These are phyloP conservation scores for Dinoponera quadriceps DNA, from an alignment of 1,140 invertebrate species.

Conservation along the genomic window DNA sequence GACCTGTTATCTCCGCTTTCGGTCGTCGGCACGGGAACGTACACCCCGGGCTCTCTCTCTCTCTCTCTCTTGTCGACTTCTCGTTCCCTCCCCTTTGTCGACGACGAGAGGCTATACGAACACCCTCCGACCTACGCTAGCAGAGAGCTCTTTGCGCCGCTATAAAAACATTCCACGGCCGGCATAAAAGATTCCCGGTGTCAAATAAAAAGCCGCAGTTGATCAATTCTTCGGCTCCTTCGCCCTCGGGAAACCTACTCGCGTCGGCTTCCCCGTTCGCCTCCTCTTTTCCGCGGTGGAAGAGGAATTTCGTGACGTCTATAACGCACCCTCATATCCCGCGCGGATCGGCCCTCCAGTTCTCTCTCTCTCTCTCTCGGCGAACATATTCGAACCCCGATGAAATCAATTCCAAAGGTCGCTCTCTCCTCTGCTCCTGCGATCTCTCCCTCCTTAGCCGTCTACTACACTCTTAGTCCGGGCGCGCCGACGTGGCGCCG, in stretches of 20 bases:
- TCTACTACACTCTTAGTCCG: no score
- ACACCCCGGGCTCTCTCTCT: slow-evolving; percentile 10
- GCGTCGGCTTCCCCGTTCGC: neutral
- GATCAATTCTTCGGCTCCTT: slow-evolving; percentile 56
- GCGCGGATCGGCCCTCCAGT: slow-evolving; percentile 18
- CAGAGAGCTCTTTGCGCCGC: slow-evolving; percentile 28
- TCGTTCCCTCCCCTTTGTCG: slow-evolving; percentile 10
- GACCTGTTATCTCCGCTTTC: slow-evolving; percentile 47
- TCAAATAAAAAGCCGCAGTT: slow-evolving; percentile 67
- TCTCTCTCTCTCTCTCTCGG: no score
- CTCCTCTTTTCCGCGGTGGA: neutral
- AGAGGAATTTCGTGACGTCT: slow-evolving; percentile 43
- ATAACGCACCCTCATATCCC: slow-evolving; percentile 46
- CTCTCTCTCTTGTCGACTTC: slow-evolving; percentile 11
- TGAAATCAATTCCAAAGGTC: slow-evolving; percentile 46
- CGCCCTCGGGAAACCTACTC: neutral
- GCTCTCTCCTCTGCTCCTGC: neutral
- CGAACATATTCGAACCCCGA: slow-evolving; percentile 41
- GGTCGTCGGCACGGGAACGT: neutral
- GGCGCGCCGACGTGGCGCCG: neutral
- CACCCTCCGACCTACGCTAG: slow-evolving; percentile 22
- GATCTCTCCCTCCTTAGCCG: neutral
- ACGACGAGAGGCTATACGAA: slow-evolving; percentile 40
- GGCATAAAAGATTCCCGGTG: slow-evolving; percentile 62
- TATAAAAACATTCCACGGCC: slow-evolving; percentile 65